Evolutionary conservation across 2,113 vertebrate species (phyloP).

Genomic region (Carassius carassius): DNA sequence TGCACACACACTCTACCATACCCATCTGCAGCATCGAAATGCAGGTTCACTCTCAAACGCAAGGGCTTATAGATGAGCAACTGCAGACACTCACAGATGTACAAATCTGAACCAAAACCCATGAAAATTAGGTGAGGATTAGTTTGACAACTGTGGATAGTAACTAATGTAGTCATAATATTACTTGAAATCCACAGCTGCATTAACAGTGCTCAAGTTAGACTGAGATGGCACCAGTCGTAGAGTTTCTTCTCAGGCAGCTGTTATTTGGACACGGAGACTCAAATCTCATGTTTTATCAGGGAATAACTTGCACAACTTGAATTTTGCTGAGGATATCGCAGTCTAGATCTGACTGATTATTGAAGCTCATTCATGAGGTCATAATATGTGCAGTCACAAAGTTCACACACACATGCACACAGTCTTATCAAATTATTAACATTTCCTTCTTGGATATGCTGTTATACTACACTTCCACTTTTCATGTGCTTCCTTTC

Average conservation of each 20-base stretch:
- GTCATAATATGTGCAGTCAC: conserved; percentile 8
- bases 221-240: background rate
- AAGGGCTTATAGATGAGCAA: conserved; percentile 8
- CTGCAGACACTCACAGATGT: conserved; percentile 10
- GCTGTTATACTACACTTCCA: background rate
- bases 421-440: conserved; percentile 16
- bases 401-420: background rate
- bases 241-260: background rate
- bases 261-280: background rate
- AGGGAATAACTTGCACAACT: background rate
- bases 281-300: background rate
- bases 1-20: conserved; percentile 27
- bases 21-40: conserved; percentile 36
- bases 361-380: background rate
- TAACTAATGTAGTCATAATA: background rate
- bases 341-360: background rate
- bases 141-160: conserved; percentile 31
- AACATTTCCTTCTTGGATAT: conserved; percentile 13
- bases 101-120: conserved; percentile 21
- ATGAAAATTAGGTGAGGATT: conserved; percentile 28
- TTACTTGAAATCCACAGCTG: conserved; percentile 12
- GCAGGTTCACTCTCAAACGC: conserved; percentile 26
- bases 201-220: background rate
- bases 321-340: background rate
- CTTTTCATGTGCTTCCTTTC: conserved; percentile 13